A percentile compares a stretch with the other conserved stretches of the same genome.
These are phyloP conservation scores for Spisula subtruncata DNA, from an alignment of 2,888 invertebrate species.

Conservation along the genomic window DNA sequence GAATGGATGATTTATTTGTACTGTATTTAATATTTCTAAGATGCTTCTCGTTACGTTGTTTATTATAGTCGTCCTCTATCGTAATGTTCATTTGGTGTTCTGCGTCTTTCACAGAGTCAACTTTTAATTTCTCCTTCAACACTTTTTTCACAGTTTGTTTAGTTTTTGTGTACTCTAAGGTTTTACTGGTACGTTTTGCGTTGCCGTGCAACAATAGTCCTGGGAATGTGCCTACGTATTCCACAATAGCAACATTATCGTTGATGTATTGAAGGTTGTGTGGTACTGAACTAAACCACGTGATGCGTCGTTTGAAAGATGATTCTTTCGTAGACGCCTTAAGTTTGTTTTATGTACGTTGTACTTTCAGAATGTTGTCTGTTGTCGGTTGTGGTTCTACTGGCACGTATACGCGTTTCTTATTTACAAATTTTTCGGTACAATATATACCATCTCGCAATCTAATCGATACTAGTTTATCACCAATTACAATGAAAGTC, in stretches of 20 bases:
- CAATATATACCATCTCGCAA: conserved; percentile 30
- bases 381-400: too few species aligned
- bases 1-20: neutral
- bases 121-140: neutral
- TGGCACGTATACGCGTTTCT: neutral
- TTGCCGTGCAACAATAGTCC: too few species aligned
- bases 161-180: conserved; percentile 39
- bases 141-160: neutral
- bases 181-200: too few species aligned
- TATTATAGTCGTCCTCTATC: conserved; percentile 20
- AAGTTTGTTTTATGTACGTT: too few species aligned
- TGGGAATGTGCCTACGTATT: too few species aligned
- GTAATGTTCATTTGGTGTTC: conserved; percentile 12
- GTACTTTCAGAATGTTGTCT: too few species aligned
- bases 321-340: too few species aligned
- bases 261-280: too few species aligned
- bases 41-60: conserved; percentile 44
- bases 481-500: neutral
- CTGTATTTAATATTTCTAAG: conserved; percentile 19
- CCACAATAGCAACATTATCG: too few species aligned
- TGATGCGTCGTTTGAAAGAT: too few species aligned
- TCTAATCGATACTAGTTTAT: neutral
- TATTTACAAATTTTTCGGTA: conserved; percentile 17
- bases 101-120: conserved; percentile 6
- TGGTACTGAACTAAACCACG: too few species aligned